Base-by-base conservation (phyloP, 2,113 vertebrate species). In the Gobio gobio region DNA sequence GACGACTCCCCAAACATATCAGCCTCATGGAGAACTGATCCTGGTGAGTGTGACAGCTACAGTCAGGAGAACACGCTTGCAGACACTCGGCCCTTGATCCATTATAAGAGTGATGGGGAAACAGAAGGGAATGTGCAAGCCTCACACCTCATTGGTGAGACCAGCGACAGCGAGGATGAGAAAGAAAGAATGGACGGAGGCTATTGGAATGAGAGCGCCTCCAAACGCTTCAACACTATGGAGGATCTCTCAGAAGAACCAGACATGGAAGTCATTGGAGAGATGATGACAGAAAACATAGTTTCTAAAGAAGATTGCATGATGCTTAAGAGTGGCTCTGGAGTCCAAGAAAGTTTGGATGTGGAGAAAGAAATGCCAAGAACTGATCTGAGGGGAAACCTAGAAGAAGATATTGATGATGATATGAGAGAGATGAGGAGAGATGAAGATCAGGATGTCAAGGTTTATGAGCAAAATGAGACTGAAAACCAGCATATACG, bases 11-110 rank as follows among this genome's bases (percentile, higher is more conserved):
- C 92, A 86, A 93, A 95, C 51, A 84, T 92, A 74, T 94, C 92
- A 0, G 84, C 92, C 78, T 95, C 94, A 0, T 95, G 93, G 91
- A 92, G 64, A 86, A 93, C 92, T 0, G 95, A 95, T 87, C 43
- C 89, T 12, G 85, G 82, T 12, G 94, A 95, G 63, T 79, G 91
- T 10, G 91, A 94, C 87, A 95, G 94, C 88, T 95, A 94, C 6
- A 92, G 92, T 84, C 93, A 93, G 85, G 95, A 95, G 1, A 94
- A 95, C 90, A 95, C 95, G 1, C 85, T 95, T 0, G 94, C 94
- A 0, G 95, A 95, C 89, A 92, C 93, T 8, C 92, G 93, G 1
- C 94, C 95, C 24, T 90, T 95, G 87, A 95, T 95, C 18, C 91
- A 86, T 36, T 95, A 95, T 89, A 94, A 92, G 85, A 95, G 93